Evolutionary conservation across 2,888 invertebrate species (phyloP).

Genomic region (Carcina quercana): DNA sequence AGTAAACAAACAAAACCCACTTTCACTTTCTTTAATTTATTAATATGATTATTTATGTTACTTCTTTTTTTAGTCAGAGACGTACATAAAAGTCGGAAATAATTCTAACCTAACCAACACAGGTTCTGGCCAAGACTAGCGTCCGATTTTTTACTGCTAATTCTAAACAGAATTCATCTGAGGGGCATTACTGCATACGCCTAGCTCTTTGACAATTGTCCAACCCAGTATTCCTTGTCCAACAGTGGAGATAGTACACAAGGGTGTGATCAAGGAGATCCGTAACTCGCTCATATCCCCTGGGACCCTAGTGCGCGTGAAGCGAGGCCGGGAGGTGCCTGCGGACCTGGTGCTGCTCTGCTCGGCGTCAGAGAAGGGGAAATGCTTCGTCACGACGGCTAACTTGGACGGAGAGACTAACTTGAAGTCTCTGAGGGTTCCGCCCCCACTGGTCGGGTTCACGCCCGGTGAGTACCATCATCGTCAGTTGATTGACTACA

Average conservation of each 20-base stretch:
- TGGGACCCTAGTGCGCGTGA: slow-evolving; percentile 84
- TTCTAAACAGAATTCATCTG: too few relatives aligned
- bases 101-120: too few relatives aligned
- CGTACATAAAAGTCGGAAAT: too few relatives aligned
- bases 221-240: slow-evolving; percentile 1
- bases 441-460: slow-evolving; percentile 52
- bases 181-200: too few relatives aligned
- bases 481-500: too few relatives aligned
- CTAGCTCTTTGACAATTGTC: too few relatives aligned
- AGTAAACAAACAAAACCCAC: too few relatives aligned
- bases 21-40: too few relatives aligned
- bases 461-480: slow-evolving; percentile 42
- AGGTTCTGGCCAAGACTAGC: too few relatives aligned
- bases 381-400: slow-evolving; percentile 88
- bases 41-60: too few relatives aligned
- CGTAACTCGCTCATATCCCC: slow-evolving; percentile 76
- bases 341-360: slow-evolving; percentile 86
- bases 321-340: slow-evolving; percentile 83
- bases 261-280: slow-evolving; percentile 71
- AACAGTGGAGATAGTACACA: slow-evolving; percentile 73
- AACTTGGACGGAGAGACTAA: slow-evolving; percentile 91
- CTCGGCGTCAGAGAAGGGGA: slow-evolving; percentile 78
- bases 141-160: too few relatives aligned
- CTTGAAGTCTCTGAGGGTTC: slow-evolving; percentile 76
- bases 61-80: too few relatives aligned